Evolutionary conservation across 2,113 vertebrate genomes (phyloP).

Genomic region (Rousettus leschenaultii): DNA sequence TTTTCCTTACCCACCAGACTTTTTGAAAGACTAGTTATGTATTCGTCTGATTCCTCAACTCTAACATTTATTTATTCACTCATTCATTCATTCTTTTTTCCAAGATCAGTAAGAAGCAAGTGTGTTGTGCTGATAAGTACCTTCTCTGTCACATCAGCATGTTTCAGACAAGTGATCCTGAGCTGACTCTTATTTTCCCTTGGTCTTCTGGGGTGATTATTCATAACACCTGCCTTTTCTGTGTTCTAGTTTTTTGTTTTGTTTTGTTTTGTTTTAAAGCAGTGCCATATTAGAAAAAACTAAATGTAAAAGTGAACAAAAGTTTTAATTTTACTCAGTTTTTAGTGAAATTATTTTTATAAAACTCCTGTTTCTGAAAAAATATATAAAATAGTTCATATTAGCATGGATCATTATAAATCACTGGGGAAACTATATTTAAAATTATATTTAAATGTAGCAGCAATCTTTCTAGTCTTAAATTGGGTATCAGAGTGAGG

Average conservation of each 20-base stretch:
- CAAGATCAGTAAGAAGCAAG: constrained; percentile 12
- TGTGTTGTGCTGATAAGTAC: neutral
- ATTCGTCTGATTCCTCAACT: constrained; percentile 5
- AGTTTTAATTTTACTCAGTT: neutral
- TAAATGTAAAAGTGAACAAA: constrained; percentile 27
- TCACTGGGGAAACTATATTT: constrained; percentile 1
- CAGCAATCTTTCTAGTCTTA: neutral
- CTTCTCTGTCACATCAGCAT: neutral
- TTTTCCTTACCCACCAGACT: neutral
- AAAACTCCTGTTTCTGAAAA: neutral
- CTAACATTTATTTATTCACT: neutral
- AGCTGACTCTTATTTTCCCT: neutral
- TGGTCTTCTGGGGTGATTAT: neutral
- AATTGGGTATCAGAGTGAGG: neutral
- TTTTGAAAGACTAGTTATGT: neutral
- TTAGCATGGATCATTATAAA: constrained; percentile 18
- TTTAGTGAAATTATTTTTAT: constrained; percentile 10
- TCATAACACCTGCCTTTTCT: neutral
- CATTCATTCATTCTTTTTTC: neutral
- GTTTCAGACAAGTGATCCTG: neutral
- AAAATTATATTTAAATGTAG: constrained; percentile 13
- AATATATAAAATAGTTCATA: neutral
- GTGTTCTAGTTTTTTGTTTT: neutral
- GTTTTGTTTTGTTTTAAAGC: neutral
- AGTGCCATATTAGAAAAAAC: neutral